Percentiles rank a stretch among this genome's conserved stretches.
Conservation (phyloP, 2,113 vertebrate species). For the Petroica traversi region DNA sequence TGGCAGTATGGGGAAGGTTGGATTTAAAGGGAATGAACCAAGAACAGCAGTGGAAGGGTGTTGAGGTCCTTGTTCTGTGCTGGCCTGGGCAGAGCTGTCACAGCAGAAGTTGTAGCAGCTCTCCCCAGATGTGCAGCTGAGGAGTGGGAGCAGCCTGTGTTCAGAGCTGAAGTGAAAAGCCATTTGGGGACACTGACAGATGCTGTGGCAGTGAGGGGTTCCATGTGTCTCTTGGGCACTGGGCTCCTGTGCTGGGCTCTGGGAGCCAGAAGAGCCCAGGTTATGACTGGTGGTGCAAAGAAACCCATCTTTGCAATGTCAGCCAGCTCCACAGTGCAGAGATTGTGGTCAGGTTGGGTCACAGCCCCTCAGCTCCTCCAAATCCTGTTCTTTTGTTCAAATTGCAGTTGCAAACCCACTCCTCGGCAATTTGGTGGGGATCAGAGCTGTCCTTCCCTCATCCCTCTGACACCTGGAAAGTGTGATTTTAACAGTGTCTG, state of each 20-base stretch:
- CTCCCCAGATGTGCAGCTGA: not conserved
- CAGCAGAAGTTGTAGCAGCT: accelerated
- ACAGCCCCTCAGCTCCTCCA: not conserved
- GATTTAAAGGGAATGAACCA: not conserved
- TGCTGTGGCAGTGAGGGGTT: accelerated
- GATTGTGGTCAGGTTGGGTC: not conserved
- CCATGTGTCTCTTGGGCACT: not conserved
- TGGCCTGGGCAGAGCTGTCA: accelerated
- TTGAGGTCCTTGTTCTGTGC: not conserved
- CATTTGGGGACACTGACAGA: not conserved
- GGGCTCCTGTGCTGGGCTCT: not conserved
- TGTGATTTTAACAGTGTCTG: not conserved
- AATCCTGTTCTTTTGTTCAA: not conserved
- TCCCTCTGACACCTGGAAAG: too few species aligned
- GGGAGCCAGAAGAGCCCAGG: not conserved
- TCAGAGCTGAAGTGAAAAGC: not conserved
- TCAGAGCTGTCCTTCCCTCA: not conserved
- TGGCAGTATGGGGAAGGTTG: not conserved
- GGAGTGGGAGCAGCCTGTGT: not conserved
- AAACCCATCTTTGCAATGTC: accelerated
- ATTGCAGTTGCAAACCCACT: not conserved
- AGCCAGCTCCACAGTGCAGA: not conserved
- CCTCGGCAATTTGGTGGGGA: not conserved
- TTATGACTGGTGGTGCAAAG: accelerated
- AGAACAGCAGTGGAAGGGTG: too few species aligned